Base-by-base conservation (phyloP, 1,140 invertebrate species). In the Subanguina moxae region DNA sequence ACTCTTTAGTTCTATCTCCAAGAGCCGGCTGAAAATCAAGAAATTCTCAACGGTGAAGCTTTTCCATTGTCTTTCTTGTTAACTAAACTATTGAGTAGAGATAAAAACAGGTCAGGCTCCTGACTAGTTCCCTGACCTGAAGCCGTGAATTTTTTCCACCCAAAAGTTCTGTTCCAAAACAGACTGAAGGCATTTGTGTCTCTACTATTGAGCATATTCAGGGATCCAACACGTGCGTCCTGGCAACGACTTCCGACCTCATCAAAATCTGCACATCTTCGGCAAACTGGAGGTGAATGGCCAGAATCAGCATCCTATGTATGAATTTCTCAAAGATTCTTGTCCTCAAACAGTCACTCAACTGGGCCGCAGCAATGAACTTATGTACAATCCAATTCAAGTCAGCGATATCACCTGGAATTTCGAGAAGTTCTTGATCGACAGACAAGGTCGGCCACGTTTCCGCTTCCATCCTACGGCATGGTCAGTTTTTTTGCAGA, bases 371-470 rank as follows among this genome's bases (percentile, higher is more conserved):
- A 64, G 81, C 81, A 5, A 68, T 80, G 23, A 84, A 43, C 63
- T 64, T 13, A 84, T 80, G 71, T 87, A 86, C 73, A 72, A 80
- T 7, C 83, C 83, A 30, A 68, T 86, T 42, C 77, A 78, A 45
- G 82, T 76, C 25, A 83, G 78, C 62, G 87, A 88, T 75, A 79
- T 88, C 32, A 74, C 73, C 8, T 73, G 67, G 87, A 88, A 88
- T 78, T 88, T 85, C 74, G 87, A 88, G 76, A 87, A 87, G 64
- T 87, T 88, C 76, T 76, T 88, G 11, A 83, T 88, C 5, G 78
- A 84, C 68, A 76, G 74, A 21, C 67, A 75, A 38, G 87, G 87
- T 5, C 80, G 78, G 57, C 86, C 86, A 32, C 76, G 82, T n/a
- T 84, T 80, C 67, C 76, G 87, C 30, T 87, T 86, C 64, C 73